Base-by-base conservation (phyloP, 1,140 invertebrate genomes). In the Drosophila burlai region DNA sequence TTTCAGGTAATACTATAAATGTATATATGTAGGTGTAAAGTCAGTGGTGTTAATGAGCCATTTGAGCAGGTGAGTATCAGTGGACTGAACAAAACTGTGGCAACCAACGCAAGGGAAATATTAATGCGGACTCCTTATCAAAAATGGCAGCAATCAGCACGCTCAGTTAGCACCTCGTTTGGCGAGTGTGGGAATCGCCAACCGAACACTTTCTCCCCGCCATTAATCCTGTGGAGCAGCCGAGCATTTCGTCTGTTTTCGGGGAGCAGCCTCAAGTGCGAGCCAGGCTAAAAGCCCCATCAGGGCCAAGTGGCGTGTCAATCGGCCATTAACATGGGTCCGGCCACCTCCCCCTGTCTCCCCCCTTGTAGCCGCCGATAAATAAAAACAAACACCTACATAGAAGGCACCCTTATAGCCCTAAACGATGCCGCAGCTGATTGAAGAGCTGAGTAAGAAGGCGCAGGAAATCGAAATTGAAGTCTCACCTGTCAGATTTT, bases 61-160 rank as follows among this genome's bases (percentile, higher is more conserved):
- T n/a, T 31, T 24, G 10, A 52, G 29, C 4, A 34, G 50, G 15
- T 9, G 45, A 36, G 45, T 72, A 52, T 69, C 67, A 60, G 45
- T 45, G 46, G 66, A 21, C 38, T 50, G 52, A 45, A 61, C 42
- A 49, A 67, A 83, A 89, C 52, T 69, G 62, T 75, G 66, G 55
- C 26, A 66, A 52, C 52, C 76, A 87, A 81, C 81, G 81, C 81
- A 58, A 79, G 67, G 52, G 60, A 81, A 89, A 84, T 89, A 89
- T 90, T 85, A 85, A 89, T 89, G 71, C 79, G 61, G 81, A 84
- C 68, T 76, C 76, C 85, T 90, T 91, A 90, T 85, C 85, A 90
- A 85, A 85, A 90, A 80, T 90, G 82, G 85, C 85, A 81, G 79
- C 85, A 90, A 90, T 90, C 85, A 90, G 86, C 85, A 90, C 86